Conservation (phyloP, 2,888 invertebrate species). For the Eristalis tenax region DNA sequence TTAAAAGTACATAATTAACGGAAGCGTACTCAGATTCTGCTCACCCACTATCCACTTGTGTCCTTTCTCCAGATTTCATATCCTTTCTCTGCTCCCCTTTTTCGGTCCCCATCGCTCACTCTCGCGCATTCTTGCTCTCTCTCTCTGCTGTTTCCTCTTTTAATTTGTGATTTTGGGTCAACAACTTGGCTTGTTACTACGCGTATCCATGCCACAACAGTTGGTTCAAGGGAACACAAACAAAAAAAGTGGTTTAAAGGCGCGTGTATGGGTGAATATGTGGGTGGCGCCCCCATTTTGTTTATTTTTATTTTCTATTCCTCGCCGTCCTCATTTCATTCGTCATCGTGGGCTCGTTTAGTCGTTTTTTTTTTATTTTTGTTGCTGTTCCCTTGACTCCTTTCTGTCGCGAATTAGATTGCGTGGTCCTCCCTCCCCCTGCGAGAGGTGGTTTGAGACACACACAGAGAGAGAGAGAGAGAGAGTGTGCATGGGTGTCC, state of each 20-base stretch:
- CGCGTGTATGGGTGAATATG: not conserved
- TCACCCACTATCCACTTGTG: conserved; percentile 9
- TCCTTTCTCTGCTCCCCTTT: conserved; percentile 35
- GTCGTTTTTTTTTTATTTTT: not conserved
- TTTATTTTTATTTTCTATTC: conserved; percentile 13
- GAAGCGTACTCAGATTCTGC: conserved; percentile 49
- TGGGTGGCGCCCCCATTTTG: conserved; percentile 45
- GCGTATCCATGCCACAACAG: conserved; percentile 64
- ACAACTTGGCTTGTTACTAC: conserved; percentile 69
- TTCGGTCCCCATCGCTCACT: not conserved
- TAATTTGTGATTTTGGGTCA: conserved; percentile 71
- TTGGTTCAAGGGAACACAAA: conserved; percentile 68
- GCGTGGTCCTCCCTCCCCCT: not conserved
- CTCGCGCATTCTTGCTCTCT: not conserved
- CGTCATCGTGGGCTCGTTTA: conserved; percentile 33
- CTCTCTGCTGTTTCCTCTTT: conserved; percentile 44
- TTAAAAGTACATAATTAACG: conserved; percentile 69
- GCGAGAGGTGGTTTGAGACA: too few species aligned
- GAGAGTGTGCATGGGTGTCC: conserved; percentile 2
- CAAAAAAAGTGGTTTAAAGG: not conserved
- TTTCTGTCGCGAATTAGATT: conserved; percentile 6
- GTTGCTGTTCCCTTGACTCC: conserved; percentile 41
- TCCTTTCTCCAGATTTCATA: conserved; percentile 18
- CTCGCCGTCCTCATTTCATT: conserved; percentile 48
- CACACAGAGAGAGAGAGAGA: not conserved